Conservation (phyloP, 1,140 invertebrate species). For the Drosophila nigrodunni region DNA sequence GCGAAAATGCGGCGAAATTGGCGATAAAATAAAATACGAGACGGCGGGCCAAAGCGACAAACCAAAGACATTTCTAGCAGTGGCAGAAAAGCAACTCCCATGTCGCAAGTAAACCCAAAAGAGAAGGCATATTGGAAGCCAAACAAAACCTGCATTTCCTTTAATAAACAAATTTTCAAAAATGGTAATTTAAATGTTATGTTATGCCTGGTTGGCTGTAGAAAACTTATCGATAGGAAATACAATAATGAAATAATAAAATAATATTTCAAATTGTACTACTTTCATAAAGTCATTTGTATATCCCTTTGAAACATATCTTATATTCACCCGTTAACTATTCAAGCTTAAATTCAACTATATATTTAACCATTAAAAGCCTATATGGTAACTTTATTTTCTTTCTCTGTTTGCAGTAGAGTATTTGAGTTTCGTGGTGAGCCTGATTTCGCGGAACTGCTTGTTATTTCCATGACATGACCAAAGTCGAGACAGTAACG, state of each 20-base stretch:
- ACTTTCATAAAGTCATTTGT: no score
- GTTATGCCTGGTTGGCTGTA: no score
- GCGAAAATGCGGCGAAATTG: slow-evolving; percentile 68
- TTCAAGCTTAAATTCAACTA: no score
- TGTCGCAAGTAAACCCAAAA: slow-evolving; percentile 28
- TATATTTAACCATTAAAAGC: no score
- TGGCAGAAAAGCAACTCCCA: slow-evolving; percentile 23
- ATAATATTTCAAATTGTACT: no score
- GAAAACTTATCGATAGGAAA: no score
- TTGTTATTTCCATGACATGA: slow-evolving; percentile 26
- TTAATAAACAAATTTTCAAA: background rate
- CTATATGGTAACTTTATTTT: no score
- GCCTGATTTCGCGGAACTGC: background rate
- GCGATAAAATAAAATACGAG: slow-evolving; percentile 79
- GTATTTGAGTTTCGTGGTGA: slow-evolving; percentile 16
- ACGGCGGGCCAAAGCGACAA: slow-evolving; percentile 61
- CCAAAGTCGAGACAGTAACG: slow-evolving; percentile 36
- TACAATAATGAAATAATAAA: no score
- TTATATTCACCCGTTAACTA: no score
- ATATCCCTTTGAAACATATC: no score
- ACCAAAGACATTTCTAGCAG: slow-evolving; percentile 39
- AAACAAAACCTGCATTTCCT: no score
- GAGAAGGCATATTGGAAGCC: background rate
- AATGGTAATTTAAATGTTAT: no score
- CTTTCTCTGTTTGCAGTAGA: background rate